Percentiles rank a stretch among this genome's conserved stretches.
Conservation (phyloP, 1,140 invertebrate genomes). For the Cepaea nemoralis region DNA sequence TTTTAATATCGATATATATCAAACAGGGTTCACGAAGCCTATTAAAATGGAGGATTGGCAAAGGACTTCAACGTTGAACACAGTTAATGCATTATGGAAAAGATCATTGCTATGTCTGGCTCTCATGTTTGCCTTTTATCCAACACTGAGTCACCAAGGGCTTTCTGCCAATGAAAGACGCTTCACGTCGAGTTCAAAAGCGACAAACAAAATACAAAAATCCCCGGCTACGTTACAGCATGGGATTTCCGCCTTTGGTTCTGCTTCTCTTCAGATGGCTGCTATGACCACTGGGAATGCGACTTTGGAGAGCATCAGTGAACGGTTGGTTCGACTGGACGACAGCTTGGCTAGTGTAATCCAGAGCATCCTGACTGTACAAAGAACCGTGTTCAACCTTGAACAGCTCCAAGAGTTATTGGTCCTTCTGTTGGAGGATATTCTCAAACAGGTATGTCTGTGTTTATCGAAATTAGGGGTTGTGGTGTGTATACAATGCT, state of each 20-base stretch:
- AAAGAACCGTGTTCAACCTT: slow-evolving; percentile 31
- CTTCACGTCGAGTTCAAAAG: not conserved
- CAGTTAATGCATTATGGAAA: not conserved
- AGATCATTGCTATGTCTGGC: not conserved
- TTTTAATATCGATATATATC: too few relatives aligned
- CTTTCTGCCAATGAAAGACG: not conserved
- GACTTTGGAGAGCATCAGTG: not conserved
- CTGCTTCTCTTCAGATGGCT: too few relatives aligned
- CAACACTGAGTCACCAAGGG: not conserved
- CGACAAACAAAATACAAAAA: not conserved
- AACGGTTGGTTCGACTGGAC: slow-evolving; percentile 7
- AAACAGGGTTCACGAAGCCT: too few relatives aligned
- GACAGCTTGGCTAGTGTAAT: slow-evolving; percentile 21
- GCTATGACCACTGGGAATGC: not conserved
- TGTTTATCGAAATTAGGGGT: too few relatives aligned
- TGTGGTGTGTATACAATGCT: too few relatives aligned
- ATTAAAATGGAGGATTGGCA: too few relatives aligned
- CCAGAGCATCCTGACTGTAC: slow-evolving; percentile 26
- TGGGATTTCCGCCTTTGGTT: not conserved
- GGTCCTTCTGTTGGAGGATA: slow-evolving; percentile 32
- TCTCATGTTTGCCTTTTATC: not conserved
- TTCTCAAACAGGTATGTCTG: slow-evolving; percentile 39
- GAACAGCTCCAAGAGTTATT: slow-evolving; percentile 37
- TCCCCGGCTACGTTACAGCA: not conserved
- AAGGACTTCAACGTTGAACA: not conserved